Evolutionary conservation across 2,888 invertebrate species (phyloP), one percentile per base, ranked within the genome.

Genomic region (Adelognathus sp.): DNA sequence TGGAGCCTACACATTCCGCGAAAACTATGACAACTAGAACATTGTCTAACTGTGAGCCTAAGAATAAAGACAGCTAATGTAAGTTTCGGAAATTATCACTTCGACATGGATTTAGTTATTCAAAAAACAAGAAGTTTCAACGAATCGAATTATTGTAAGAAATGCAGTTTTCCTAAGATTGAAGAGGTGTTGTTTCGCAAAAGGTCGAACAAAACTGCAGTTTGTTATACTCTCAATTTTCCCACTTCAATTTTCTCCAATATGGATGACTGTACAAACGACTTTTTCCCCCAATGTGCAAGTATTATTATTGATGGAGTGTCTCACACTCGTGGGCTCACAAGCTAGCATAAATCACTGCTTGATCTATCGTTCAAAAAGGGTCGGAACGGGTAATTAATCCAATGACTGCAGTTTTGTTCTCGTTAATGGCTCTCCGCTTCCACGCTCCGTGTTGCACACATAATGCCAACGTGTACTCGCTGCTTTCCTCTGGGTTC

Each of bases 401-500:
- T 67, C 72, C 67, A 72, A 77, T 67, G 72, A 77, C 67, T 63
- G 72, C 46, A 61, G 67, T 67, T 77, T 73, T 69, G 52, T 69
- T 78, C 39, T 9, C 50, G 58, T 50, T 73, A 78, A 78, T 73
- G 63, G 64, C 21, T 56, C 46, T 46, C 58, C 44, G 36, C 61
- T 61, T 56, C 21, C 41, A 29, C 27, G 27, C 36, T 60, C 9
- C 9, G 11, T 66, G 7, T 18, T 14, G 16, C 31, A 2, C 14
- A 7, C 1, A 14, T 9, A 2, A 29, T 44, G 11, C 33, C 11
- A 5, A 11, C 16, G 33, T 61, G 36, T 50, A 36, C 46, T 7
- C 46, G 33, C 16, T 14, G 18, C 46, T 27, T 56, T n/a, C n/a
- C 9, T 58, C n/a, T 11, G n/a, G 50, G 39, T 52, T 60, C 11